A percentile compares a stretch with the other conserved stretches of the same genome.
phyloP scores from a whole-genome alignment of 2,113 vertebrate genomes.

The Mus spicilegus region DNA sequence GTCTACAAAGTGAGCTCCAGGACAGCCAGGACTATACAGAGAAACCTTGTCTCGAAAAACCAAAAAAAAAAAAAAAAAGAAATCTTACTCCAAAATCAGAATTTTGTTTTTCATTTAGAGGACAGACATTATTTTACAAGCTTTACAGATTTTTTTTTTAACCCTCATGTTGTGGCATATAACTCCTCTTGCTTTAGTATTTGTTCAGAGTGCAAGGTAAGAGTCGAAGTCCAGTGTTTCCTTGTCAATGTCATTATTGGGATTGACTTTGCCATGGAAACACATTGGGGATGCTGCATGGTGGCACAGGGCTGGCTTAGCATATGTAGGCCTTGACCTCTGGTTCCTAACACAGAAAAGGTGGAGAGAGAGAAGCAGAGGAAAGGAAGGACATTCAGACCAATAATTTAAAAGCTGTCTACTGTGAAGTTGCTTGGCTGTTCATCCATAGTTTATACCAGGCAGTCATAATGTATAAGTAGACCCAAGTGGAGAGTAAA shows the following conservation, averaged over 20 bases:
- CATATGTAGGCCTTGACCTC: not conserved
- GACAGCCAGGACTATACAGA: too few relatives aligned
- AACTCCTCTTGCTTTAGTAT: slow-evolving; percentile 28
- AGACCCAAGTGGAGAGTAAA: not conserved
- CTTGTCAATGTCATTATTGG: not conserved
- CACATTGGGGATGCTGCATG: not conserved
- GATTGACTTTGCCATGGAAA: not conserved
- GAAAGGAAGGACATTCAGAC: not conserved
- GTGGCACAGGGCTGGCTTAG: not conserved
- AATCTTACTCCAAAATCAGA: slow-evolving; percentile 42
- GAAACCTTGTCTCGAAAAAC: too few relatives aligned
- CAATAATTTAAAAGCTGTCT: slow-evolving; percentile 9
- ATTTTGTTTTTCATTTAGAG: not conserved
- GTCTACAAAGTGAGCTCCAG: too few relatives aligned
- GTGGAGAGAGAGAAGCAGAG: not conserved
- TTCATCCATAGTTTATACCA: not conserved
- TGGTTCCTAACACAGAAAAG: too few relatives aligned
- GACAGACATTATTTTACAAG: slow-evolving; percentile 31
- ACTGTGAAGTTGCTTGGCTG: slow-evolving; percentile 6
- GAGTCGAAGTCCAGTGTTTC: not conserved
- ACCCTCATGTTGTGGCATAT: not conserved
- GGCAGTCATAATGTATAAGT: not conserved
- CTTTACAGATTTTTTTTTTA: slow-evolving; percentile 29
- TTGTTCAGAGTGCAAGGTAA: slow-evolving; percentile 6
- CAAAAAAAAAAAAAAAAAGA: too few relatives aligned